Percentiles rank a stretch among this genome's conserved stretches.
These are phyloP conservation scores for Plodia interpunctella DNA, from an alignment of 1,140 invertebrate genomes.

Conservation along the genomic window DNA sequence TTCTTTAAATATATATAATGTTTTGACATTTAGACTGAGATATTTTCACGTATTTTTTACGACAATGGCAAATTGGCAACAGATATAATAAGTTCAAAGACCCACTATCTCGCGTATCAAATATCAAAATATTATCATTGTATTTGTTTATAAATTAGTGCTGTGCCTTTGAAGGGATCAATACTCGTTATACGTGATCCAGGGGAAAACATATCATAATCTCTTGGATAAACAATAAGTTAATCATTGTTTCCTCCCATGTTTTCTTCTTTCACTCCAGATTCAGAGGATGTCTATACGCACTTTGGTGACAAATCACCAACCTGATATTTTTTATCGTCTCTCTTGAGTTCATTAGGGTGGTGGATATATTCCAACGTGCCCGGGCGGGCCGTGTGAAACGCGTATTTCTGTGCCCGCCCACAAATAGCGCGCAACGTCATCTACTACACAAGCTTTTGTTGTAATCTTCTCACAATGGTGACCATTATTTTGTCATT, in stretches of 20 bases:
- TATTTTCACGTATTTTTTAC: not conserved
- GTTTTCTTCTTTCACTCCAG: no score
- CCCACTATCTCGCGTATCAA: not conserved
- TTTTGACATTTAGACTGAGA: not conserved
- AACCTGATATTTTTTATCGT: no score
- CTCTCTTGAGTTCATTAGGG: not conserved
- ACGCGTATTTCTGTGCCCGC: constrained; percentile 44
- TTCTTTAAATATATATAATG: not conserved
- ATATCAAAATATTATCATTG: not conserved
- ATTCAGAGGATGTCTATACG: no score
- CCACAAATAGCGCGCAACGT: constrained; percentile 47
- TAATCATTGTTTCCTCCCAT: no score
- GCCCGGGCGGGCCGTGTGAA: constrained; percentile 54
- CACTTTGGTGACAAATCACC: no score
- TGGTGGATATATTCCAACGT: constrained; percentile 27
- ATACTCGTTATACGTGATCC: no score
- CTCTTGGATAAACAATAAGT: no score
- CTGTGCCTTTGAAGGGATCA: no score
- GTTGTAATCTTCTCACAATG: constrained; percentile 33
- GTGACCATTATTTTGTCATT: constrained; percentile 6
- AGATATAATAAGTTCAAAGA: not conserved
- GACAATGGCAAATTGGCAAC: no score
- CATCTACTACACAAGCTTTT: constrained; percentile 29
- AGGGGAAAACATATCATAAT: no score
- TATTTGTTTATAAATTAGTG: no score